Base-by-base conservation (phyloP, 2,888 invertebrate genomes). In the Caradrina clavipalpis region DNA sequence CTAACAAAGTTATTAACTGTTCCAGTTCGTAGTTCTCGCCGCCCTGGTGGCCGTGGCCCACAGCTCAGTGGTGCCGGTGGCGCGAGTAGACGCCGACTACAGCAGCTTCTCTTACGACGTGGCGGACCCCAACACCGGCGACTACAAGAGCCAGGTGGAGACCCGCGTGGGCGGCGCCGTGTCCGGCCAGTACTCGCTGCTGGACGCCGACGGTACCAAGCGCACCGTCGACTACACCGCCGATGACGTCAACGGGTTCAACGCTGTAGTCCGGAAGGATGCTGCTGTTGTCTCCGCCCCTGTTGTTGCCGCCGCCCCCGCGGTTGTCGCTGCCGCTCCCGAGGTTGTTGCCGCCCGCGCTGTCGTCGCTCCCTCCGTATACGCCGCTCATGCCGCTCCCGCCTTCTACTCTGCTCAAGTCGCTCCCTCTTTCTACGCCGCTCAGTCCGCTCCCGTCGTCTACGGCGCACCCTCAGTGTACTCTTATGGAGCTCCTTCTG, bases 221-320 rank as follows among this genome's bases (percentile, higher is more conserved):
- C 94, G 96, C 68, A 95, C 92, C 56, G 96, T 96, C 0, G 96
- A 96, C 89, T 96, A 96, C 89, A 90, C 95, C 57, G 96, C 96
- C 71, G 95, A 96, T 83, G 94, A 96, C 72, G 84, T 95, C 62
- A 92, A 93, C 59, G 96, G 96, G 8, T 96, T 96, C 92, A 96
- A 96, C 90, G 96, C 96, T 64, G 95, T 96, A 55, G 96, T 96
- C 7, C 95, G 94, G 83, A 96, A 95, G 76, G 96, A 96, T 78
- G 93, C 96, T 59, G 91, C 91, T 75, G 91, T 90, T 39, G 88
- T 87, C 19, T 82, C 88, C 47, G 75, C 89, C 6, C 87, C 90
- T 5, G 87, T 87, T 22, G 83, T 87, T 13, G 77, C 80, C 35
- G 73, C 80, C 35, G 57, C 72, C 0, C 80, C 80, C 42, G 74